Evolutionary conservation across 1,140 invertebrate genomes (phyloP).

Genomic region (Sitobion miscanthi): DNA sequence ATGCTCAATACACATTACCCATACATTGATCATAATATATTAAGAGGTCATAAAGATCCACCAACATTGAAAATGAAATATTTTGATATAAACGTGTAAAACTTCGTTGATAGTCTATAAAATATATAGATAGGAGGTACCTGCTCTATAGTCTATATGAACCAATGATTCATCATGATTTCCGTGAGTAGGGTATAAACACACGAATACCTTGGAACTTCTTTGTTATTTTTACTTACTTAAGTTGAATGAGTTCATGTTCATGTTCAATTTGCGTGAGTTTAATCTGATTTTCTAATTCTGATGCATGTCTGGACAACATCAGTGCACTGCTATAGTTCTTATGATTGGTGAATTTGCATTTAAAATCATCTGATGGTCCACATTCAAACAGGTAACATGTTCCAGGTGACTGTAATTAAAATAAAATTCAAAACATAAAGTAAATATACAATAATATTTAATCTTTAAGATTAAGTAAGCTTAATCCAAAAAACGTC

Average conservation of each 20-base stretch:
- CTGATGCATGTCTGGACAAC: slow-evolving; percentile 67
- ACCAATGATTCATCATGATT: background rate
- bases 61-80: background rate
- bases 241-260: slow-evolving; percentile 77
- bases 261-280: slow-evolving; percentile 82
- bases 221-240: slow-evolving; percentile 63
- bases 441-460: background rate
- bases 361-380: slow-evolving; percentile 84
- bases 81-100: background rate
- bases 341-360: slow-evolving; percentile 87
- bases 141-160: too few species aligned
- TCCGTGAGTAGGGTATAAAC: background rate
- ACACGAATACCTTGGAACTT: background rate
- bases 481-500: background rate
- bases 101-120: background rate
- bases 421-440: background rate
- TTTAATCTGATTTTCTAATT: slow-evolving; percentile 72
- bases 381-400: slow-evolving; percentile 94
- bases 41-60: background rate
- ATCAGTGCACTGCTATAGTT: slow-evolving; percentile 89
- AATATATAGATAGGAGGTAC: too few species aligned
- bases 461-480: background rate
- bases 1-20: background rate
- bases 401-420: slow-evolving; percentile 77
- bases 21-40: background rate